Percentiles rank a stretch among this genome's conserved stretches.
These are phyloP conservation scores for Drosophila lacteicornis DNA, from an alignment of 1,140 invertebrate genomes.

Conservation along the genomic window DNA sequence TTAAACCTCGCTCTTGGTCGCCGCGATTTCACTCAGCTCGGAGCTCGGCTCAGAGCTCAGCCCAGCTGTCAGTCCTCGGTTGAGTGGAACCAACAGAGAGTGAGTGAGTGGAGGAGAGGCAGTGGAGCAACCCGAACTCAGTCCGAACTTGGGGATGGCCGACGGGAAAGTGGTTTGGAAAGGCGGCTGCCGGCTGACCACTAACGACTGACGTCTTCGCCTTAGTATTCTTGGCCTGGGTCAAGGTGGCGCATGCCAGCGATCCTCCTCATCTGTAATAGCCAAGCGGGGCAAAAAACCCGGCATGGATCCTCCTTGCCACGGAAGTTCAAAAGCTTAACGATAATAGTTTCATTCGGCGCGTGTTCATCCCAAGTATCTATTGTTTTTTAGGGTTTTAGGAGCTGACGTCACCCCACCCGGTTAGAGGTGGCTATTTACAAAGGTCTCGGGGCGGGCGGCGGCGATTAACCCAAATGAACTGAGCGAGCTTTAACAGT, in stretches of 20 bases:
- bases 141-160: slow-evolving; percentile 16
- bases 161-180: slow-evolving; percentile 30
- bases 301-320: background rate
- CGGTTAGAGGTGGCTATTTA: slow-evolving; percentile 20
- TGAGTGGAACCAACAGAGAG: slow-evolving; percentile 44
- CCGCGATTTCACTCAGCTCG: slow-evolving; percentile 27
- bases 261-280: slow-evolving; percentile 4
- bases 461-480: slow-evolving; percentile 46
- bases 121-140: background rate
- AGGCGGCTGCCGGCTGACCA: background rate
- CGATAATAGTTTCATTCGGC: slow-evolving; percentile 15
- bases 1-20: slow-evolving; percentile 71
- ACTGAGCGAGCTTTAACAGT: slow-evolving; percentile 45
- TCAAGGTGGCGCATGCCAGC: slow-evolving; percentile 42
- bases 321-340: slow-evolving; percentile 14
- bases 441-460: slow-evolving; percentile 3
- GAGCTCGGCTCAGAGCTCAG: slow-evolving; percentile 6
- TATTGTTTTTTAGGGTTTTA: slow-evolving; percentile 13
- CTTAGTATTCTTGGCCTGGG: slow-evolving; percentile 39
- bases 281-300: slow-evolving; percentile 1
- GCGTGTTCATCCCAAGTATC: slow-evolving; percentile 18
- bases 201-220: slow-evolving; percentile 10
- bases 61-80: slow-evolving; percentile 29
- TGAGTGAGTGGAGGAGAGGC: background rate
- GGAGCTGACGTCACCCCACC: slow-evolving; percentile 25